Percentiles rank a stretch among this genome's conserved stretches.
phyloP scores from a whole-genome alignment of 2,888 invertebrate species.

The Cheilosia variabilis region DNA sequence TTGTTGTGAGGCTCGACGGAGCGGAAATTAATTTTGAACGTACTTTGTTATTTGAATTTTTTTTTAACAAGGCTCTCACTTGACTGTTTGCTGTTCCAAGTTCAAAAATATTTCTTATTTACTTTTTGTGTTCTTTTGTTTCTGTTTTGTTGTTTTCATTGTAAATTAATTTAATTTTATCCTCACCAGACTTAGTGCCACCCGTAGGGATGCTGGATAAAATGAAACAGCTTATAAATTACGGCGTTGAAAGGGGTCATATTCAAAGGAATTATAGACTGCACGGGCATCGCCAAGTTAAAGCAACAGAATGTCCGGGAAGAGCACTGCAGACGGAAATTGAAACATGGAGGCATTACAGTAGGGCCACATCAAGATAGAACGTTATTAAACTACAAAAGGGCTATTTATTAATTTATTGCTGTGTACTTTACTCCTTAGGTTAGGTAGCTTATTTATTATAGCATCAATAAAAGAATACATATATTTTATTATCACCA shows the following conservation, averaged over 20 bases:
- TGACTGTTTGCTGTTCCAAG: conserved; percentile 33
- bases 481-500: too few relatives aligned
- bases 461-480: too few relatives aligned
- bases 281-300: conserved; percentile 86
- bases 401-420: too few relatives aligned
- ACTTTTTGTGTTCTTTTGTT: conserved; percentile 38
- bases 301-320: conserved; percentile 87
- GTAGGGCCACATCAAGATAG: conserved; percentile 29
- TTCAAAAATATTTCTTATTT: conserved; percentile 57
- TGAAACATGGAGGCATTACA: conserved; percentile 85
- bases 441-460: too few relatives aligned
- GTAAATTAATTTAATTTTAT: conserved; percentile 58
- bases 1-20: conserved; percentile 39
- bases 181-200: conserved; percentile 82
- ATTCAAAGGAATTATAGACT: conserved; percentile 85
- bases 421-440: too few relatives aligned
- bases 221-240: conserved; percentile 85
- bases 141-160: conserved; percentile 36
- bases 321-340: conserved; percentile 85
- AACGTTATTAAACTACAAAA: neutral
- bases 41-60: conserved; percentile 86
- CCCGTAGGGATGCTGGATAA: conserved; percentile 85
- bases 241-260: conserved; percentile 85
- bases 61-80: conserved; percentile 82
- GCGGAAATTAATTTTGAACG: conserved; percentile 80